Percentiles rank a stretch among this genome's conserved stretches.
Conservation (phyloP, 2,888 invertebrate genomes). For the Caenorhabditis zanzibari region DNA sequence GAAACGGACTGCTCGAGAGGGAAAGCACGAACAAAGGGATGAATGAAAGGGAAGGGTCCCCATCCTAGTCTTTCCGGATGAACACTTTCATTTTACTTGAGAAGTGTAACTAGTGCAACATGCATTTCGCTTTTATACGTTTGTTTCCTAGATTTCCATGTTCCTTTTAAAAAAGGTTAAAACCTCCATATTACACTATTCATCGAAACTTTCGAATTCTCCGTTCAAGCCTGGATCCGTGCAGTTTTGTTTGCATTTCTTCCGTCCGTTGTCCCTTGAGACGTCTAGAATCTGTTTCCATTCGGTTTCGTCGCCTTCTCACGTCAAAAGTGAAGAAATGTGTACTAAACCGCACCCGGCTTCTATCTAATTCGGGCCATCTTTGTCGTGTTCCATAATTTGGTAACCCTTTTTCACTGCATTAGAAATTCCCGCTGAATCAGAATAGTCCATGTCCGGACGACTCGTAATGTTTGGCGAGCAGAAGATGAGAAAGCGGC, state of each 20-base stretch:
- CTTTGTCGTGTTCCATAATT: slow-evolving; percentile 33
- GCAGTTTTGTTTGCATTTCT: slow-evolving; percentile 26
- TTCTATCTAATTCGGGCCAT: slow-evolving; percentile 9
- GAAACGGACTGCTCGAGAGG: slow-evolving; percentile 44
- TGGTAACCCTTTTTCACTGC: slow-evolving; percentile 19
- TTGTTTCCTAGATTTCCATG: not conserved
- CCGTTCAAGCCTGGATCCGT: not conserved
- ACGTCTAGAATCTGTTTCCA: slow-evolving; percentile 34
- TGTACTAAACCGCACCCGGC: slow-evolving; percentile 24
- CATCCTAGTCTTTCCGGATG: slow-evolving; percentile 13
- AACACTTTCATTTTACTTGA: slow-evolving; percentile 20
- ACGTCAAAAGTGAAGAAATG: slow-evolving; percentile 49
- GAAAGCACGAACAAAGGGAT: slow-evolving; percentile 25
- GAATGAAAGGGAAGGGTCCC: slow-evolving; percentile 10
- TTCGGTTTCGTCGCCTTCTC: slow-evolving; percentile 37
- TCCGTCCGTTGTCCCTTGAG: slow-evolving; percentile 23
- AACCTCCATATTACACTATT: not conserved
- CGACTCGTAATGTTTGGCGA: slow-evolving; percentile 23
- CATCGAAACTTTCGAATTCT: not conserved
- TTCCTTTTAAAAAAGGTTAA: too few relatives aligned
- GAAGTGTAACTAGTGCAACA: not conserved
- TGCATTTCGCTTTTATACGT: not conserved
- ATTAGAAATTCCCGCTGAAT: slow-evolving; percentile 29
- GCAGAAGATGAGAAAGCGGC: slow-evolving; percentile 17
- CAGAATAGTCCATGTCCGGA: slow-evolving; percentile 10